Evolutionary conservation across 2,797 vertebrate genomes (phyloP).

Genomic region (Erethizon dorsatum): DNA sequence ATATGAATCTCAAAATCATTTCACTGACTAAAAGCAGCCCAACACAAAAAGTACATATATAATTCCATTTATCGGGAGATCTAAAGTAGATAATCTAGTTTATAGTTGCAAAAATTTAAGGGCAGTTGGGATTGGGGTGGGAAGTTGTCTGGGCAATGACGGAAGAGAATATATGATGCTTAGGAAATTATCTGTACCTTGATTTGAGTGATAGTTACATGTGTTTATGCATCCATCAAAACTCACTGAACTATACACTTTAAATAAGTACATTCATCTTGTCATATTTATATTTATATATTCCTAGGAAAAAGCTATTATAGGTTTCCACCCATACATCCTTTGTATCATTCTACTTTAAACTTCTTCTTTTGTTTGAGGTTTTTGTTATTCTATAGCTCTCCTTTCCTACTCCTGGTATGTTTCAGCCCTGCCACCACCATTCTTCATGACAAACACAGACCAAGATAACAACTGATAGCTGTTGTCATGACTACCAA

Average conservation of each 20-base stretch:
- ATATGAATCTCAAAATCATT: slow-evolving; percentile 7
- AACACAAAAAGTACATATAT: neutral
- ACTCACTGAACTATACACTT: neutral
- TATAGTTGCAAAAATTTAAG: neutral
- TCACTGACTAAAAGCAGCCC: neutral
- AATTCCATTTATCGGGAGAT: neutral
- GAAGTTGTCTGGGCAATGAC: neutral
- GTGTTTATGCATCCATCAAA: neutral
- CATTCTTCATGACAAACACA: neutral
- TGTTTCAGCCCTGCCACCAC: neutral
- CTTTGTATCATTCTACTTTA: neutral
- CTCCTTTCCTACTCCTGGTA: neutral
- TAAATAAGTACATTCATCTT: neutral
- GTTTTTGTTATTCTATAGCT: neutral
- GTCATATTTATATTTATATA: neutral
- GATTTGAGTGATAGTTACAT: neutral
- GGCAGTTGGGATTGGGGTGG: neutral
- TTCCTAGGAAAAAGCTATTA: neutral
- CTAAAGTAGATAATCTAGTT: neutral
- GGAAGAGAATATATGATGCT: neutral
- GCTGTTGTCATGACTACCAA: slow-evolving; percentile 1
- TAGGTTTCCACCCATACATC: neutral
- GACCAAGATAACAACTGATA: neutral
- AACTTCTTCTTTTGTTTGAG: slow-evolving; percentile 29
- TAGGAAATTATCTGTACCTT: neutral